Conservation (phyloP, 2,888 invertebrate species). For the Bellardia pandia region DNA sequence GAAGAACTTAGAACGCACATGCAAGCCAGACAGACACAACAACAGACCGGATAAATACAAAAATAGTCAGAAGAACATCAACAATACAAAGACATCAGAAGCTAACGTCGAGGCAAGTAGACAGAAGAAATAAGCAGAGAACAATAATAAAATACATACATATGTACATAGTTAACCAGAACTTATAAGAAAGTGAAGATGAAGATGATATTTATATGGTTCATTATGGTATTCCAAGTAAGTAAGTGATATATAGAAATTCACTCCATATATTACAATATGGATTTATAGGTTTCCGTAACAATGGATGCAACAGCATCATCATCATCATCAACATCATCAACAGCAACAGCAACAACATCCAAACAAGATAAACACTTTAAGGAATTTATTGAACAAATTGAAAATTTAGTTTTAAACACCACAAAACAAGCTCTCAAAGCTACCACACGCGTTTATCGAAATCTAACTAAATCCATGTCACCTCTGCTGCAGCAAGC, state of each 20-base stretch:
- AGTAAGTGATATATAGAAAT: conserved; percentile 49
- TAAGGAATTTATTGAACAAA: conserved; percentile 65
- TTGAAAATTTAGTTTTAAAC: conserved; percentile 72
- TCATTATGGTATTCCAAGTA: conserved; percentile 52
- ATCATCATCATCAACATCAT: background rate
- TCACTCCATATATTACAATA: conserved; percentile 39
- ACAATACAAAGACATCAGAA: conserved; percentile 5
- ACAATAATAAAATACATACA: background rate
- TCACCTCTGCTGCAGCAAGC: conserved; percentile 52
- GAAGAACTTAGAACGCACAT: conserved; percentile 64
- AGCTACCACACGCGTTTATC: conserved; percentile 72
- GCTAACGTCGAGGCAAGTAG: background rate
- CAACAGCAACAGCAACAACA: conserved; percentile 7
- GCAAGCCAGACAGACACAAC: conserved; percentile 30
- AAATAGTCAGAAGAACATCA: conserved; percentile 20
- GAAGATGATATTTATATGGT: conserved; percentile 56
- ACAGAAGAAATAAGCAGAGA: background rate
- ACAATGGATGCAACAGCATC: conserved; percentile 31
- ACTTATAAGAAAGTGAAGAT: conserved; percentile 58
- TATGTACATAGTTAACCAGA: conserved; percentile 3
- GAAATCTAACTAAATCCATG: conserved; percentile 67
- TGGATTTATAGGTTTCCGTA: conserved; percentile 59
- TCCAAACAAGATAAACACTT: conserved; percentile 44
- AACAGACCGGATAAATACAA: conserved; percentile 33
- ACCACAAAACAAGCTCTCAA: conserved; percentile 73